Evolutionary conservation across 2,797 vertebrate genomes (phyloP), one percentile per base, ranked within the genome.

Genomic region (Yasuhikotakia modesta): DNA sequence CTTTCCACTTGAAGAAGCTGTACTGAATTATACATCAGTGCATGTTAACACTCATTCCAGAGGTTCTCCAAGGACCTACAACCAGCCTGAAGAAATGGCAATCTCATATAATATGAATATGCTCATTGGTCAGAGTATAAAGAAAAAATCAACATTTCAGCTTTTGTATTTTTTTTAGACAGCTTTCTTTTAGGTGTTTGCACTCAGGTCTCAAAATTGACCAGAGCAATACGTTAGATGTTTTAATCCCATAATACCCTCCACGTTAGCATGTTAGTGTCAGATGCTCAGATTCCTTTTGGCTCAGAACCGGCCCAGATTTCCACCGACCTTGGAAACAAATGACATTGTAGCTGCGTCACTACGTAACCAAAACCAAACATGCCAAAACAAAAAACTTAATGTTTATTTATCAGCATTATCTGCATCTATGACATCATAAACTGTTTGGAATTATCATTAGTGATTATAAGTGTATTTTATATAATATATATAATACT

Each of bases 21-120:
- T 83, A 71, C 84, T 93, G 86, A 93, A 93, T 92, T 92, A 93
- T 93, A 85, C 52, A 93, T 81, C 70, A 83, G 84, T 48, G 53
- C 78, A 76, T 85, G 83, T 84, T 87, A 86, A 88, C 75, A 32
- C 79, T 85, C 53, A 46, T 83, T 88, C 50, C 83, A 2, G 81
- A 80, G 77, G 60, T 81, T 87, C 89, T 87, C 86, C 60, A 19
- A 80, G 81, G 88, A 84, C 85, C 53, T 53, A 64, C 83, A 79
- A 80, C 82, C 72, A 74, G n/a, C n/a, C 81, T 46, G 53, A 83
- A 82, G 24, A 82, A 83, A 79, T 70, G 57, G 85, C 82, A 78
- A 78, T 68, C 82, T 90, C 87, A 89, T 93, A 68, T 81, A 91
- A 92, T 90, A 92, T 92, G 89, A 85, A 92, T 70, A 74, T 27